These are phyloP conservation scores for Ellobium chinense DNA, from an alignment of 2,888 invertebrate species.

Conservation along the genomic window DNA sequence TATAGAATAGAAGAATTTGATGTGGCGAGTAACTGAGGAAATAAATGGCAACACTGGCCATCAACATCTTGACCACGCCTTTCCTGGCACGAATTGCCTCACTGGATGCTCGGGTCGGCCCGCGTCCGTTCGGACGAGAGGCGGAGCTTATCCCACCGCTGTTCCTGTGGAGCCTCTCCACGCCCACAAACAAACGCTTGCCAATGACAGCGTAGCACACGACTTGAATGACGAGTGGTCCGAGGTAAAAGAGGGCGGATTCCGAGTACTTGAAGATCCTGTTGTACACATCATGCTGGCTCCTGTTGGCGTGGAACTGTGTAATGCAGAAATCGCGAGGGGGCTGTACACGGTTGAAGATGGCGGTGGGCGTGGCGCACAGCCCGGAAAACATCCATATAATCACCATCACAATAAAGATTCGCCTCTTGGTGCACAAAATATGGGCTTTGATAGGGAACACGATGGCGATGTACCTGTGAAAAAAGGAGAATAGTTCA, in stretches of 20 bases:
- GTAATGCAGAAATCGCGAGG: slow-evolving; percentile 70
- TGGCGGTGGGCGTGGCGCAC: slow-evolving; percentile 73
- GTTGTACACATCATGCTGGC: slow-evolving; percentile 39
- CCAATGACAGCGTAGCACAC: slow-evolving; percentile 77
- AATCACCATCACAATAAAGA: slow-evolving; percentile 69
- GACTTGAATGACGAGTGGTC: slow-evolving; percentile 77
- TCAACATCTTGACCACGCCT: slow-evolving; percentile 80
- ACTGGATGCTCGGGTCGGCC: slow-evolving; percentile 51
- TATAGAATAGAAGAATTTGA: slow-evolving; percentile 77
- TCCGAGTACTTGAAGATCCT: slow-evolving; percentile 75
- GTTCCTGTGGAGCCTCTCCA: slow-evolving; percentile 70
- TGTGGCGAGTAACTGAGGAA: slow-evolving; percentile 80
- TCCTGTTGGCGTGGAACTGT: slow-evolving; percentile 58
- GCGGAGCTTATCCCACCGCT: slow-evolving; percentile 44
- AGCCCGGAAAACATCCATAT: slow-evolving; percentile 76
- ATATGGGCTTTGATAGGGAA: slow-evolving; percentile 79
- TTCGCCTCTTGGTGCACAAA: slow-evolving; percentile 74
- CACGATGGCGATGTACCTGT: slow-evolving; percentile 79
- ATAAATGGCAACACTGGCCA: slow-evolving; percentile 80
- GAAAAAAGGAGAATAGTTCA: slow-evolving; percentile 21
- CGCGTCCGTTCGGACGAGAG: slow-evolving; percentile 55
- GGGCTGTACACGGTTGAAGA: slow-evolving; percentile 72
- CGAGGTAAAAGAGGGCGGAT: slow-evolving; percentile 76
- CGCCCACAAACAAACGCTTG: slow-evolving; percentile 73
- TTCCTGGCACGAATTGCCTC: slow-evolving; percentile 75